phyloP scores from a whole-genome alignment of 2,113 vertebrate genomes.

The Miniopterus natalensis region DNA sequence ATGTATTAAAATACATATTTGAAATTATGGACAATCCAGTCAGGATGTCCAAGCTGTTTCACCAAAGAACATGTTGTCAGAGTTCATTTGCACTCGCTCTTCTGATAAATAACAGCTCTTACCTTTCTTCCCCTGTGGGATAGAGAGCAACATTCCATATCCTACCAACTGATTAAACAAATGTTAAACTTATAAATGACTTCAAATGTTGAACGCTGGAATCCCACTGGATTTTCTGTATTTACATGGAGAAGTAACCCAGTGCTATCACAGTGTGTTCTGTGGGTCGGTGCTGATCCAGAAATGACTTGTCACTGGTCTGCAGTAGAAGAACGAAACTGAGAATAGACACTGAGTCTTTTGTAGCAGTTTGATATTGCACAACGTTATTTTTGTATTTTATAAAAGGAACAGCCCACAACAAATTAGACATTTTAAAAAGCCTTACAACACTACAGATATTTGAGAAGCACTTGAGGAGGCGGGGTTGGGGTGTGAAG shows the following conservation, averaged over 20 bases:
- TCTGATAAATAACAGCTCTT: background rate
- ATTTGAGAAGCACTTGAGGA: background rate
- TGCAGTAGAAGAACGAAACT: background rate
- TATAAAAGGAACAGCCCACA: background rate
- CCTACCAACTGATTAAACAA: background rate
- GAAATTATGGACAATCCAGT: background rate
- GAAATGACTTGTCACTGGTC: background rate
- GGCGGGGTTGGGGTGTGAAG: fast-evolving
- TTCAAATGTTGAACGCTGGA: background rate
- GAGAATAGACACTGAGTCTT: background rate
- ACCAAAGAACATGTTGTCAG: background rate
- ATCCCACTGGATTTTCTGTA: background rate
- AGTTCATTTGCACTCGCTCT: background rate
- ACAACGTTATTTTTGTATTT: background rate
- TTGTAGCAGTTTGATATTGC: background rate
- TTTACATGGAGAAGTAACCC: background rate
- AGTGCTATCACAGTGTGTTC: background rate
- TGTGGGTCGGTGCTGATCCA: background rate
- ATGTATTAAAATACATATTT: background rate
- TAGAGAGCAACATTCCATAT: background rate
- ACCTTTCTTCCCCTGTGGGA: background rate
- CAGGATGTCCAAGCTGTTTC: background rate
- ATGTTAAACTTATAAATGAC: background rate
- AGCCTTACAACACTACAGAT: too few species aligned
- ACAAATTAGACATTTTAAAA: background rate